Evolutionary conservation across 2,797 vertebrate species (phyloP), one percentile per base, ranked within the genome.

Genomic region (Numenius phaeopus): DNA sequence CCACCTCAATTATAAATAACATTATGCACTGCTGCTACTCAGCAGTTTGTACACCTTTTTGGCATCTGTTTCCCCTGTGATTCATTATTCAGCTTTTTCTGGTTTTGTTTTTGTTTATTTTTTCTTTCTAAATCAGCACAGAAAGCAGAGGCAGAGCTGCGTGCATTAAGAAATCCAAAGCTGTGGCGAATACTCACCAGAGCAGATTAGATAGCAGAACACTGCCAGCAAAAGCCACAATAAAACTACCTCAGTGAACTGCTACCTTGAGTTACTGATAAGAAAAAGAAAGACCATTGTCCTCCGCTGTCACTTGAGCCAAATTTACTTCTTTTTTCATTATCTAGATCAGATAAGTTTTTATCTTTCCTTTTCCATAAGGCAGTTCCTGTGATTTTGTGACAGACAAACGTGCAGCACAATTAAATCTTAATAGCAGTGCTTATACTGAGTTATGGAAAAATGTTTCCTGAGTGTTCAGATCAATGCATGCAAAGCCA

Each of bases 311-410:
- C 91, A 82, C 64, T 72, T 67, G 59, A 95, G 62, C 61, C 83
- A 90, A 91, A 97, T 95, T 87, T 73, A 86, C 81, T 87, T 87
- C 64, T 86, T 66, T 47, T 87, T 94, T 94, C 69, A 26, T 97
- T 93, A 76, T 93, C 70, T 83, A 52, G 57, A 90, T 94, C 64
- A 83, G 95, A 95, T 96, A 94, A 87, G n/a, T 87, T 94, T 95
- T 96, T 94, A 80, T 96, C 95, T 88, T 88, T 89, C 30, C 14
- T 89, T 75, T 94, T 94, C 59, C 55, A 61, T 94, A 85, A 81
- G 84, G 76, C 61, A 78, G 49, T 95, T 97, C 65, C 62, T 91
- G 82, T 86, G 92, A 92, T 97, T 96, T 83, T 96, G 91, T 92
- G 94, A 69, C 46, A 75, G 75, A 86, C 61, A 34, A 82, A 83